Evolutionary conservation across 2,797 vertebrate species (phyloP).

Genomic region (Naso thynnoides): DNA sequence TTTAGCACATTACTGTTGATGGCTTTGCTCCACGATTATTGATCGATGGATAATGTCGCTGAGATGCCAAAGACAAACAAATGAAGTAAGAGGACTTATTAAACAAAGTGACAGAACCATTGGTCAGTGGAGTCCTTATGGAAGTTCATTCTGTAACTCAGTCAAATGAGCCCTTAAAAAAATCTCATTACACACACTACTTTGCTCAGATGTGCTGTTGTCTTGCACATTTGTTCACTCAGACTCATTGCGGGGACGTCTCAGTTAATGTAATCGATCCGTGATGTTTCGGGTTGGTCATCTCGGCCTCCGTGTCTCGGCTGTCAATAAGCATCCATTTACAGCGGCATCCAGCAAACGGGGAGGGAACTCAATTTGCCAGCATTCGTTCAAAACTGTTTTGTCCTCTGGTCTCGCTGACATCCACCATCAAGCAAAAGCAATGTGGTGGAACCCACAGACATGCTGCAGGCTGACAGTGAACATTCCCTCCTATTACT

Average conservation of each 20-base stretch:
- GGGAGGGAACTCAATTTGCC: conserved; percentile 83
- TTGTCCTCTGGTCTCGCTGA: conserved; percentile 73
- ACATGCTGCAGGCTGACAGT: conserved; percentile 70
- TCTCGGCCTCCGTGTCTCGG: conserved; percentile 45
- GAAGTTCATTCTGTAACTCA: neutral
- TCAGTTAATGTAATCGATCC: conserved; percentile 74
- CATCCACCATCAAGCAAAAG: conserved; percentile 79
- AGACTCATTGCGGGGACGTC: conserved; percentile 32
- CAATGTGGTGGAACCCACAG: conserved; percentile 76
- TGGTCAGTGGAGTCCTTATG: conserved; percentile 7
- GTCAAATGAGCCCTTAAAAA: neutral
- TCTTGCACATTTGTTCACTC: conserved; percentile 35
- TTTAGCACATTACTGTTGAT: conserved; percentile 80
- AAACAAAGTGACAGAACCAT: conserved; percentile 30
- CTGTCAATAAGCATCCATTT: conserved; percentile 80
- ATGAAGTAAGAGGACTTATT: conserved; percentile 49
- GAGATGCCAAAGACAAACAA: conserved; percentile 71
- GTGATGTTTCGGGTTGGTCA: conserved; percentile 59
- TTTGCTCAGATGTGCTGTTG: conserved; percentile 10
- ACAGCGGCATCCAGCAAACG: conserved; percentile 69
- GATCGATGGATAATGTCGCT: conserved; percentile 69
- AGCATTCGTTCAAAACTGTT: conserved; percentile 80
- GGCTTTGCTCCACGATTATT: conserved; percentile 73
- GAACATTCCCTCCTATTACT: conserved; percentile 61
- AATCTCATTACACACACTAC: neutral